Base-by-base conservation (phyloP, 2,113 vertebrate genomes). In the Cryptoleucopteryx plumbea region DNA sequence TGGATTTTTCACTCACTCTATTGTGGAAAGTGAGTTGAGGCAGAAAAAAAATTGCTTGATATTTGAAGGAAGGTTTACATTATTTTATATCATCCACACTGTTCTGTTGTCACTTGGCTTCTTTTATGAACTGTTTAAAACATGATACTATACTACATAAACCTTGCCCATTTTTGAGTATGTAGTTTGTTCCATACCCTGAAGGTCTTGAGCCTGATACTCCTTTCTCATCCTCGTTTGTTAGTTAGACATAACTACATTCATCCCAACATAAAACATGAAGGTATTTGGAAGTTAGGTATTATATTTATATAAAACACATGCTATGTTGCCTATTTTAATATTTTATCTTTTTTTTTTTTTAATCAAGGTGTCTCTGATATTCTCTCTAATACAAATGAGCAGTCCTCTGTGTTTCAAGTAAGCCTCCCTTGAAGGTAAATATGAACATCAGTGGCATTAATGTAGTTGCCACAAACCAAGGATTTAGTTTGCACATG, bases 111-210 rank as follows among this genome's bases (percentile, higher is more conserved):
- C 95, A 96, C 67, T 94, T 62, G 55, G 34, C 63, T 91, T 95
- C 93, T 92, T 96, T 94, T 91, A 93, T 96, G 88, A 94, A 71
- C 86, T 97, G 92, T 92, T 96, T 96, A 95, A 96, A 96, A 97
- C 86, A 80, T 88, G 82, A 92, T 94, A 75, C 53, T 90, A 89
- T 95, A 79, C 72, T 75, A 67, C 75, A 90, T 86, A 96, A 95
- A 91, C 87, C 87, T 66, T 70, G 61, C 48, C 84, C 62, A 29
- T 80, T 94, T 83, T 85, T 93, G 88, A 93, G 89, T 95, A 66
- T 71, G 34, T 20, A 81, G 65, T 55, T 90, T 73, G 22, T 56
- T 89, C 58, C 53, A 31, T 52, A 94, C 21, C 27, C 62, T 55
- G 82, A 71, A 85, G 62, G 34, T 93, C 71, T 47, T 14, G 68